Evolutionary conservation across 2,797 vertebrate species (phyloP).

Genomic region (Sus cebifrons): DNA sequence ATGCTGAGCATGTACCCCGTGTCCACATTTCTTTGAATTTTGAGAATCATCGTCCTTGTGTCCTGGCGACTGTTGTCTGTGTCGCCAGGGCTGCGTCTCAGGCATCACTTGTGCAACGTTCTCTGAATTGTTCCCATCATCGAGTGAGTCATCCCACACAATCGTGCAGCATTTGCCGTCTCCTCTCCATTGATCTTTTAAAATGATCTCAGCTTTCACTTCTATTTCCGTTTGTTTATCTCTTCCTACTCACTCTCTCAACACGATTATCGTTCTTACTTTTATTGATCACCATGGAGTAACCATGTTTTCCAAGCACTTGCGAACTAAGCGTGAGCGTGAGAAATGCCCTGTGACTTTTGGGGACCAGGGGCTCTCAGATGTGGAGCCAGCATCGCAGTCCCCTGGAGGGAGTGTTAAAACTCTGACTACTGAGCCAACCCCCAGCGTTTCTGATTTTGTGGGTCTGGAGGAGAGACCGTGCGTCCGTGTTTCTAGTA

Average conservation of each 20-base stretch:
- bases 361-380: neutral
- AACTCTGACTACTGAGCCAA: accelerated
- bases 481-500: neutral
- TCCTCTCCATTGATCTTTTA: neutral
- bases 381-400: neutral
- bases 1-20: accelerated
- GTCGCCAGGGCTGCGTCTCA: accelerated
- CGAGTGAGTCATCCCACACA: neutral
- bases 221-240: neutral
- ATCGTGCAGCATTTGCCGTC: accelerated
- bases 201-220: neutral
- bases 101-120: neutral
- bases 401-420: neutral
- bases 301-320: neutral
- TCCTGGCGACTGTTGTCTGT: neutral
- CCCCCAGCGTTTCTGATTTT: neutral
- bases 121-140: neutral
- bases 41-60: accelerated
- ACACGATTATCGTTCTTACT: neutral
- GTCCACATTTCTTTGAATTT: neutral
- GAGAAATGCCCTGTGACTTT: neutral
- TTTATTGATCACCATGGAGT: neutral
- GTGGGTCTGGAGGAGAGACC: neutral
- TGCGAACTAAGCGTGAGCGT: neutral
- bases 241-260: neutral